phyloP scores from a whole-genome alignment of 2,797 vertebrate genomes.

The Acanthiza pusilla region DNA sequence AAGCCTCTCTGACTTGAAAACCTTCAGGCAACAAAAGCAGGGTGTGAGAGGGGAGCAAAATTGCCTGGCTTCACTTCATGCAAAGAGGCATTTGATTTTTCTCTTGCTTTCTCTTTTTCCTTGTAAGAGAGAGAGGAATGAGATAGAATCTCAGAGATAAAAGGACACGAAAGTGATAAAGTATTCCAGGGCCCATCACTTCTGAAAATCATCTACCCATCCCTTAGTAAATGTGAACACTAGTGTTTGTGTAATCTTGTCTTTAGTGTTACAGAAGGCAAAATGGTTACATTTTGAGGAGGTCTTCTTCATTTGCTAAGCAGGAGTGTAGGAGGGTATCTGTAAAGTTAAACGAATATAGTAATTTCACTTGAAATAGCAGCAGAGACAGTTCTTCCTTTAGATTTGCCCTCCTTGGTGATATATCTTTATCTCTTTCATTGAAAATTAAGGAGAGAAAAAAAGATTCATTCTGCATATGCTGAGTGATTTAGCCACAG shows the following conservation, averaged over 20 bases:
- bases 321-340: not conserved
- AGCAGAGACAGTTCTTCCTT: not conserved
- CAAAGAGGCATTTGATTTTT: not conserved
- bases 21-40: conserved; percentile 34
- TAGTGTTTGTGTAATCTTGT: not conserved
- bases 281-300: not conserved
- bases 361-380: not conserved
- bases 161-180: not conserved
- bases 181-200: not conserved
- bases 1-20: conserved; percentile 4
- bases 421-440: not conserved
- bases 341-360: not conserved
- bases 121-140: not conserved
- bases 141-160: not conserved
- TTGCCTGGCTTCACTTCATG: not conserved
- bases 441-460: not conserved
- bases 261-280: not conserved
- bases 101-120: not conserved
- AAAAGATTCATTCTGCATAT: not conserved
- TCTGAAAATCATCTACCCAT: not conserved
- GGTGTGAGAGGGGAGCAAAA: not conserved
- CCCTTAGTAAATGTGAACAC: not conserved
- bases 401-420: not conserved
- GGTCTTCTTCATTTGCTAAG: not conserved
- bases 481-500: not conserved